phyloP scores from a whole-genome alignment of 2,113 vertebrate genomes.

The Hydrochoerus hydrochaeris region DNA sequence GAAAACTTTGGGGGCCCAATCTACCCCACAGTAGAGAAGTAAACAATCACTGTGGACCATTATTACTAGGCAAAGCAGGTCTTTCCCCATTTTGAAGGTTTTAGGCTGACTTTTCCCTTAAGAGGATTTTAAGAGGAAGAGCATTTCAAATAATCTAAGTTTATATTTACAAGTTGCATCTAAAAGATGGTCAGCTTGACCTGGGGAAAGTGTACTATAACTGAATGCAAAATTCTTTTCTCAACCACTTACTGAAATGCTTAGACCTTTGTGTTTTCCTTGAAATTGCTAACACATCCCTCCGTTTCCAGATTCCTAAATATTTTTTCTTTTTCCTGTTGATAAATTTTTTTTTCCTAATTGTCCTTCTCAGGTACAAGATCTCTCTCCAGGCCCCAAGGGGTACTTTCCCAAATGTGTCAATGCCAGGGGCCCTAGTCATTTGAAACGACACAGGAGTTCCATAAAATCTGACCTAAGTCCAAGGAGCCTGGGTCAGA shows the following conservation, averaged over 20 bases:
- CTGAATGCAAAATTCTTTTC: neutral
- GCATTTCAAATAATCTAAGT: neutral
- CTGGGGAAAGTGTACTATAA: neutral
- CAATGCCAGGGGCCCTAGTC: neutral
- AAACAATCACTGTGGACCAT: neutral
- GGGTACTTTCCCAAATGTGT: neutral
- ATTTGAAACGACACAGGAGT: neutral
- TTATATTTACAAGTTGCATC: neutral
- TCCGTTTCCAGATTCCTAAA: neutral
- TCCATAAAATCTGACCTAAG: neutral
- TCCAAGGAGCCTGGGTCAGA: neutral
- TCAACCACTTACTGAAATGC: neutral
- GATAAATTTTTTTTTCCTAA: neutral
- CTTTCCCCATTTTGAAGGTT: neutral
- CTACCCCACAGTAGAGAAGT: neutral
- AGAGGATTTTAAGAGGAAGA: constrained; percentile 25
- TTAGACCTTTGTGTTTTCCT: neutral
- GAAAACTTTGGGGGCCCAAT: neutral
- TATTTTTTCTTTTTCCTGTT: neutral
- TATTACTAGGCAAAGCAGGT: neutral
- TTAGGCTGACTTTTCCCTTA: neutral
- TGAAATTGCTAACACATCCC: neutral
- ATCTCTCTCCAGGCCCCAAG: neutral
- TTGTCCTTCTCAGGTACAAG: neutral
- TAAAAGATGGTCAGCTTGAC: neutral